Percentiles rank a stretch among this genome's conserved stretches.
Evolutionary conservation across 2,113 vertebrate genomes (phyloP).

Genomic region (Lamprologus tigripictilis): DNA sequence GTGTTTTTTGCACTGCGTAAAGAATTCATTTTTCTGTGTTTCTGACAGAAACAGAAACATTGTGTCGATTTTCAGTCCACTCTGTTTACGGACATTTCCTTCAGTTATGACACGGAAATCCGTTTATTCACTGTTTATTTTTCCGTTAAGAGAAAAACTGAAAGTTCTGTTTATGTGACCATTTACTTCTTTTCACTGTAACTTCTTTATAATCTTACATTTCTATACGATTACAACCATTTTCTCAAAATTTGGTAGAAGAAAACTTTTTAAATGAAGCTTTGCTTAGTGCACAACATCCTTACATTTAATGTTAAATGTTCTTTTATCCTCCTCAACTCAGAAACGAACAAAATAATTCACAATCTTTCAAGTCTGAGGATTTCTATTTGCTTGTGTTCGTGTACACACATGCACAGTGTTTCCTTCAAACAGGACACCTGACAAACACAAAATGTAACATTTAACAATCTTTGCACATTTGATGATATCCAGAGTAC

Average conservation of each 20-base stretch:
- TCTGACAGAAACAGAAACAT: accelerated
- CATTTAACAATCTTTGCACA: background rate
- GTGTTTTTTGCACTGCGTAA: background rate
- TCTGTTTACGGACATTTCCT: background rate
- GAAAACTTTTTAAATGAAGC: background rate
- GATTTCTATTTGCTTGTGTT: background rate
- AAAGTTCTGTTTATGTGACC: background rate
- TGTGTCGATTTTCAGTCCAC: background rate
- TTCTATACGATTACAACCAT: background rate
- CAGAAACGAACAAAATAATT: background rate
- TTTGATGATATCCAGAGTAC: background rate
- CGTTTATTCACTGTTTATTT: background rate
- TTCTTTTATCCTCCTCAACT: background rate
- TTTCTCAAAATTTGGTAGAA: background rate
- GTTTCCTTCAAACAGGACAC: background rate
- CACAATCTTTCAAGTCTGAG: background rate
- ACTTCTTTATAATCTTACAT: background rate
- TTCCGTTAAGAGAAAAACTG: background rate
- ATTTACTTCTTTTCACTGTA: background rate
- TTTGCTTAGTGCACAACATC: background rate
- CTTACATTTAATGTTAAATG: background rate
- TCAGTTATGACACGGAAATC: background rate
- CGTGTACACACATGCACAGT: background rate
- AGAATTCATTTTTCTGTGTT: accelerated
- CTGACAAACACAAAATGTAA: background rate